Evolutionary conservation across 2,797 vertebrate genomes (phyloP).

Genomic region (Poecilia gillii): DNA sequence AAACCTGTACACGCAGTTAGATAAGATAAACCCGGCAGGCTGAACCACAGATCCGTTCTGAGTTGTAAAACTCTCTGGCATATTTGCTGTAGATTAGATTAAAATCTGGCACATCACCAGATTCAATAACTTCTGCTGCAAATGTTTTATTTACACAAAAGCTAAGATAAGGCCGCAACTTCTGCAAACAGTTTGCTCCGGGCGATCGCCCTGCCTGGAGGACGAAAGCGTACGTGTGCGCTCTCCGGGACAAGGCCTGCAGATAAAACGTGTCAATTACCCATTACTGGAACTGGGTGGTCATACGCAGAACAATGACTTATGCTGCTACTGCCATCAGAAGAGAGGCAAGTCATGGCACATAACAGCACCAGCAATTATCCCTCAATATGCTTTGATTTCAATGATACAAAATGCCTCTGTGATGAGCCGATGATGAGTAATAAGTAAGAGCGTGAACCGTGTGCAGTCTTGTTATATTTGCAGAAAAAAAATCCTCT

Average conservation of each 20-base stretch:
- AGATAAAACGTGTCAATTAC: constrained; percentile 45
- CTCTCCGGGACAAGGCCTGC: constrained; percentile 1
- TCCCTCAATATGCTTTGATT: constrained; percentile 37
- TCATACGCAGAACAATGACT: constrained; percentile 26
- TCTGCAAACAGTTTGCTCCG: constrained; percentile 35
- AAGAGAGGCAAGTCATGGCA: constrained; percentile 57
- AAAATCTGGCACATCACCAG: constrained; percentile 50
- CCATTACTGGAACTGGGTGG: constrained; percentile 12
- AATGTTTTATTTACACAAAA: constrained; percentile 54
- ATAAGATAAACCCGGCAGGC: constrained; percentile 46
- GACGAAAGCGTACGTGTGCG: constrained; percentile 27
- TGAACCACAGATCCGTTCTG: constrained; percentile 15
- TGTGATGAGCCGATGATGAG: constrained; percentile 52
- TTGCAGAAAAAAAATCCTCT: constrained; percentile 10
- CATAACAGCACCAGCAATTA: constrained; percentile 47
- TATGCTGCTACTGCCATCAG: constrained; percentile 21
- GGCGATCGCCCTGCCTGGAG: constrained; percentile 13
- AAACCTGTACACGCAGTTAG: constrained; percentile 14
- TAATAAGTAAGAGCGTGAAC: constrained; percentile 45
- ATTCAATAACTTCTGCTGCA: constrained; percentile 44
- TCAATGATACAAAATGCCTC: constrained; percentile 44
- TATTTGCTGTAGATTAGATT: constrained; percentile 66
- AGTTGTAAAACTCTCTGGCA: constrained; percentile 40
- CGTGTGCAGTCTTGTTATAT: constrained; percentile 65
- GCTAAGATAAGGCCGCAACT: constrained; percentile 48